Evolutionary conservation across 2,113 vertebrate genomes (phyloP).

Genomic region (Rattus rattus): DNA sequence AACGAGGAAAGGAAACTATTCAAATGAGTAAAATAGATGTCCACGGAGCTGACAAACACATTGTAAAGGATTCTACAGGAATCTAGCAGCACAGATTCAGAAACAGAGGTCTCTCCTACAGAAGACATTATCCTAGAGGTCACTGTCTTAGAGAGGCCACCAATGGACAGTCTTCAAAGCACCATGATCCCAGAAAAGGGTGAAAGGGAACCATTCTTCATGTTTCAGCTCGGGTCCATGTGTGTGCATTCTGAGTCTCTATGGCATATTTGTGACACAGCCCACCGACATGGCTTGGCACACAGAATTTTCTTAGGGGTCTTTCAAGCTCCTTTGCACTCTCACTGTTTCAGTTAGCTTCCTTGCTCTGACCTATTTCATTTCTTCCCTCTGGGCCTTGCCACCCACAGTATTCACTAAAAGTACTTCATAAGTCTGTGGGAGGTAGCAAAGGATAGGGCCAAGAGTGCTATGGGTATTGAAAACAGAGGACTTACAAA

Average conservation of each 20-base stretch:
- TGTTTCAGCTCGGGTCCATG: neutral
- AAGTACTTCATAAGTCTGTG: neutral
- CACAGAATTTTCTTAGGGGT: conserved; percentile 52
- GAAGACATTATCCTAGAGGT: neutral
- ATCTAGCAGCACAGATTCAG: neutral
- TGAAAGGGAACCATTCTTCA: conserved; percentile 1
- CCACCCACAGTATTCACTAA: neutral
- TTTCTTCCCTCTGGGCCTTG: conserved; percentile 45
- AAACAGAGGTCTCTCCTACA: neutral
- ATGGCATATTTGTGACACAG: neutral
- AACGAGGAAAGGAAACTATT: conserved; percentile 60
- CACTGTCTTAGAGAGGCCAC: neutral
- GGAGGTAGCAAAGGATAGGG: neutral
- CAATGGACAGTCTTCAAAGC: neutral
- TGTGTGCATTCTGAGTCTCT: neutral
- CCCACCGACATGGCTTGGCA: neutral
- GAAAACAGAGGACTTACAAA: neutral
- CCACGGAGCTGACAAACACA: conserved; percentile 19
- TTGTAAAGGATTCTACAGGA: neutral
- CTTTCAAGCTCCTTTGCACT: conserved; percentile 48
- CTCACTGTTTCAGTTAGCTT: conserved; percentile 53
- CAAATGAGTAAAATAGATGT: conserved; percentile 66
- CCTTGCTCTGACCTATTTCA: neutral
- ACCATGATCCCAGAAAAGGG: neutral
- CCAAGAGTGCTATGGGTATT: neutral